Evolutionary conservation across 2,888 invertebrate species (phyloP).

Genomic region (Mythimna loreyi): DNA sequence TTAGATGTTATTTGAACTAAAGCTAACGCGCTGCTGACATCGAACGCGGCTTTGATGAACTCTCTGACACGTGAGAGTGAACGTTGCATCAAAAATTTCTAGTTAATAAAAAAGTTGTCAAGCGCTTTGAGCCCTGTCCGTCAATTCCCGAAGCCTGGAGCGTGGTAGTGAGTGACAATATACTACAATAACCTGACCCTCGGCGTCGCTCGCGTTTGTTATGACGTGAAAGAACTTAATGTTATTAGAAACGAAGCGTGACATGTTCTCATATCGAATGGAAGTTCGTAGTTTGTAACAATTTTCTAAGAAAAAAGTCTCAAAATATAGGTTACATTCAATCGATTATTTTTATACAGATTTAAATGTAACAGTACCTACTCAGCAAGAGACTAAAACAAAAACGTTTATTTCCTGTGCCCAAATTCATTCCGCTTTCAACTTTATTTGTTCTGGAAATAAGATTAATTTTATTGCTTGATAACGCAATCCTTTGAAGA

Average conservation of each 20-base stretch:
- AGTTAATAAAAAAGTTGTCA: not conserved
- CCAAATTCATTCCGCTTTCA: not conserved
- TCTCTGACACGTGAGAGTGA: not conserved
- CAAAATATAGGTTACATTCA: not conserved
- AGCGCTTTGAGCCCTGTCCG: not conserved
- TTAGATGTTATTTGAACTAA: not conserved
- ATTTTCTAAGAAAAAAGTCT: not conserved
- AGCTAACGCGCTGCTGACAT: not conserved
- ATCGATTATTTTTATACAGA: not conserved
- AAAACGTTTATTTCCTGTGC: not conserved
- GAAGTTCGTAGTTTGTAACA: not conserved
- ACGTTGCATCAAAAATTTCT: not conserved
- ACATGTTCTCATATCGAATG: not conserved
- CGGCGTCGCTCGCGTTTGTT: not conserved
- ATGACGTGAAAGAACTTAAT: slow-evolving; percentile 7
- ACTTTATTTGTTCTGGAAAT: slow-evolving; percentile 12
- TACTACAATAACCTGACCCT: not conserved
- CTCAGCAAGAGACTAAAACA: not conserved
- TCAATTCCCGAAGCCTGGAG: not conserved
- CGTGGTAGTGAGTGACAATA: slow-evolving; percentile 14
- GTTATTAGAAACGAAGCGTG: slow-evolving; percentile 16
- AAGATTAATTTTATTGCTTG: slow-evolving; percentile 14
- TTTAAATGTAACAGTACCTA: not conserved
- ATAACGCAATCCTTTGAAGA: slow-evolving; percentile 26
- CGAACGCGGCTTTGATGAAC: slow-evolving; percentile 1